Conservation (phyloP, 2,113 vertebrate species). For the Diadophis punctatus region DNA sequence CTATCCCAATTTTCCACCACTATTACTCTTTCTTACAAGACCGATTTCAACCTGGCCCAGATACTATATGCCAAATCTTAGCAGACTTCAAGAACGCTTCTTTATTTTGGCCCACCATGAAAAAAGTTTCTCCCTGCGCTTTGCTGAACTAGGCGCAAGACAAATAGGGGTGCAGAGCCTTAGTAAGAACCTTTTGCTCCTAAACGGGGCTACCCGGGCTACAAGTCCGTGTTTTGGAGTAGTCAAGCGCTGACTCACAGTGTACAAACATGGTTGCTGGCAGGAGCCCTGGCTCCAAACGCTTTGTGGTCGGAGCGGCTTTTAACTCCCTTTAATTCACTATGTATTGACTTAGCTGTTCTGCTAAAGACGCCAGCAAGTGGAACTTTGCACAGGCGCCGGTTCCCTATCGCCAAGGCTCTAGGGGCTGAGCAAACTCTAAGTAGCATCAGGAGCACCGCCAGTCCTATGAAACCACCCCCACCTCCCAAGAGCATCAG, state of each 20-base stretch:
- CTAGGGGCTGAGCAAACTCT: conserved; percentile 38
- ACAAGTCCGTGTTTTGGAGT: not conserved
- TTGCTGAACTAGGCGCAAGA: not conserved
- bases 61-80: not conserved
- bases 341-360: conserved; percentile 30
- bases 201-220: not conserved
- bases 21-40: not conserved
- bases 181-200: not conserved
- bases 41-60: not conserved
- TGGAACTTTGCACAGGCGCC: conserved; percentile 26
- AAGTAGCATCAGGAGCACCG: conserved; percentile 30
- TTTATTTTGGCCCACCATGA: not conserved
- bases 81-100: not conserved
- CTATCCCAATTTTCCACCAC: not conserved
- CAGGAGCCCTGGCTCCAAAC: not conserved
- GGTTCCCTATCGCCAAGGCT: conserved; percentile 40
- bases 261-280: not conserved
- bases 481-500: not conserved
- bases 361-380: conserved; percentile 21
- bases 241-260: not conserved
- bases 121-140: not conserved
- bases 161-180: not conserved
- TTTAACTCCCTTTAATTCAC: conserved; percentile 23
- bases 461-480: not conserved
- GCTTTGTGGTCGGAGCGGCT: not conserved